A percentile compares a stretch with the other conserved stretches of the same genome.
Evolutionary conservation across 2,113 vertebrate genomes (phyloP).

Genomic region (Gymnorhina tibicen): DNA sequence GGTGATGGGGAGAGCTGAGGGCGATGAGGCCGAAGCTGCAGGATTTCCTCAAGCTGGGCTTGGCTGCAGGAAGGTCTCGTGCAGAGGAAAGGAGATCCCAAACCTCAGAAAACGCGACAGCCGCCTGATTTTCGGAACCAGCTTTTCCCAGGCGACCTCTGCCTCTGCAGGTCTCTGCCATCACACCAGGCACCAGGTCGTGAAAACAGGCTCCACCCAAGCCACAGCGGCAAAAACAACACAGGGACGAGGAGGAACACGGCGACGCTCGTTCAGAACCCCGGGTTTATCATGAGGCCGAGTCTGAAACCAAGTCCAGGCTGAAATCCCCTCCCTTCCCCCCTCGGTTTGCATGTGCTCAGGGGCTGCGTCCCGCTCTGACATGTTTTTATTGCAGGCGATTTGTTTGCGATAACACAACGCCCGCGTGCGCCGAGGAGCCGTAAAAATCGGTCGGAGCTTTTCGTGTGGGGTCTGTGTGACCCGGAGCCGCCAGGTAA

Average conservation of each 20-base stretch:
- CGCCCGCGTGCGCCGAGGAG: neutral
- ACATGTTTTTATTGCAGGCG: neutral
- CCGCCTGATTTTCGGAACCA: neutral
- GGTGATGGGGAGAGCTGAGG: neutral
- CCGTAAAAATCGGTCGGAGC: neutral
- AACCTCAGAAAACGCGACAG: neutral
- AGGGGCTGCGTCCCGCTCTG: neutral
- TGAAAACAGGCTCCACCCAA: neutral
- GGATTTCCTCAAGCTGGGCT: neutral
- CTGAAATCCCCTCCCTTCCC: neutral
- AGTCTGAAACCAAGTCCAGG: neutral
- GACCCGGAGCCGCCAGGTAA: neutral
- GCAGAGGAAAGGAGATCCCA: neutral
- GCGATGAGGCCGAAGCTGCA: neutral
- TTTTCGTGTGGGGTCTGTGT: neutral
- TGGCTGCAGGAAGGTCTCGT: neutral
- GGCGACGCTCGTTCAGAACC: rapidly evolving
- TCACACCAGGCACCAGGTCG: neutral
- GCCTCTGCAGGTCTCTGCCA: neutral
- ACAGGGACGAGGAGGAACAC: neutral
- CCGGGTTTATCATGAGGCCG: neutral
- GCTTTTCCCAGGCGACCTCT: neutral
- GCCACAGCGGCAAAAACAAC: neutral
- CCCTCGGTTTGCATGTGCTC: neutral
- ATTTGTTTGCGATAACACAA: neutral